Conservation (phyloP, 1,140 invertebrate species). For the Lysiphlebus fabarum region DNA sequence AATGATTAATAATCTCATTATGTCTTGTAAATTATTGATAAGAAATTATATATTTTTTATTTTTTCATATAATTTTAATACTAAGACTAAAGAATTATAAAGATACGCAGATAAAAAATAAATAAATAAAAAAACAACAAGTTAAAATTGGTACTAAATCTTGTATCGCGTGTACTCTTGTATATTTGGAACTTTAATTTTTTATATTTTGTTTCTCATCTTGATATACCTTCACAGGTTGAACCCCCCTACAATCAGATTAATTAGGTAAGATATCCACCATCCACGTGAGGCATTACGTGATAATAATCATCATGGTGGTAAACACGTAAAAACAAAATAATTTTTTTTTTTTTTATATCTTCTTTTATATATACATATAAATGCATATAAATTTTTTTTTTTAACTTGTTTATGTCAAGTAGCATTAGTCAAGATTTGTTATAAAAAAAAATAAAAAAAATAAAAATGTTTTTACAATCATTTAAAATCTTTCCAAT, state of each 20-base stretch:
- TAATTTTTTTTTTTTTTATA: conserved; percentile 20
- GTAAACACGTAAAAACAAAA: conserved; percentile 26
- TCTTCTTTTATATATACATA: no score
- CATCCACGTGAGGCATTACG: conserved; percentile 26
- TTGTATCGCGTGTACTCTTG: conserved; percentile 16
- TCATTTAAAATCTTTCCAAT: no score
- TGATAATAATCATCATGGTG: conserved; percentile 25
- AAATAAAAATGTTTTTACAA: no score
- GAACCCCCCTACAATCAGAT: conserved; percentile 21
- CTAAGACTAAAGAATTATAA: conserved; percentile 9
- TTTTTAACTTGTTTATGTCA: no score
- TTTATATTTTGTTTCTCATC: not conserved
- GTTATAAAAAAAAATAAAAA: no score
- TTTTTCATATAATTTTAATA: conserved; percentile 1
- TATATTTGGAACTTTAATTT: not conserved
- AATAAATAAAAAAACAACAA: conserved; percentile 17
- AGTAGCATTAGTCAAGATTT: no score
- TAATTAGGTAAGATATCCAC: conserved; percentile 26
- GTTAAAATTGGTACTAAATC: conserved; percentile 20
- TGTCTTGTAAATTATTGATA: not conserved
- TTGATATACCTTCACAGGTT: no score
- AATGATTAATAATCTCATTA: not conserved
- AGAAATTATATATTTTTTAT: no score
- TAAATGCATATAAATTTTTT: no score
- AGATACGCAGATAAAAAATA: conserved; percentile 19